A percentile compares a stretch with the other conserved stretches of the same genome.
These are phyloP conservation scores for Ligdia adustata DNA, from an alignment of 2,888 invertebrate species.

Conservation along the genomic window DNA sequence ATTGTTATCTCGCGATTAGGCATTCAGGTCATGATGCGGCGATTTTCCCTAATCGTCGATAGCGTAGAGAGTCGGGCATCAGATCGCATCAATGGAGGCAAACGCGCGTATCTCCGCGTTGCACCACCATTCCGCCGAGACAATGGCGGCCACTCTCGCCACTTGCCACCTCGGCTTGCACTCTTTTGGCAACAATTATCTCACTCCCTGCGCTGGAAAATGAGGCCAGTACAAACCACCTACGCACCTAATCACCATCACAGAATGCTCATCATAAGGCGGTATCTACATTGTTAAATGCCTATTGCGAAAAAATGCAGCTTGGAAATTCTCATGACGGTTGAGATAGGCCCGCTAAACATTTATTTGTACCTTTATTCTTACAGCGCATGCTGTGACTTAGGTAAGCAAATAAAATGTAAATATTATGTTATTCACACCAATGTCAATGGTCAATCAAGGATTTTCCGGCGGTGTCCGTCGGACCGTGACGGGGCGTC, in stretches of 20 bases:
- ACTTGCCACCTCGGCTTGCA: constrained; percentile 59
- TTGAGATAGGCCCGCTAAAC: no score
- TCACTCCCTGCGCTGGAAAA: constrained; percentile 57
- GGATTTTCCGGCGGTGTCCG: constrained; percentile 53
- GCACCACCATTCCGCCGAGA: constrained; percentile 62
- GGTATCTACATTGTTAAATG: constrained; percentile 12
- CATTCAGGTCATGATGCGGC: constrained; percentile 69
- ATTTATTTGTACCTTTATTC: background rate
- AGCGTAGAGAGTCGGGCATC: constrained; percentile 48
- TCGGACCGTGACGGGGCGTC: constrained; percentile 45
- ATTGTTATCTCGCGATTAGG: constrained; percentile 75
- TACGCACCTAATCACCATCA: constrained; percentile 50
- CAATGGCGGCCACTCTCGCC: constrained; percentile 62
- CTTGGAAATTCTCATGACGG: constrained; percentile 18
- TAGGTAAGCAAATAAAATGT: no score
- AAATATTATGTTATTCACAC: constrained; percentile 5
- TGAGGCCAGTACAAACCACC: constrained; percentile 47
- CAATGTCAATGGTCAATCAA: constrained; percentile 59
- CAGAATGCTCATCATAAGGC: constrained; percentile 28
- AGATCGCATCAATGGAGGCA: constrained; percentile 67
- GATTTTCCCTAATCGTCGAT: constrained; percentile 64
- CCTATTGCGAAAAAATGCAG: constrained; percentile 36
- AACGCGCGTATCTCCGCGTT: constrained; percentile 78
- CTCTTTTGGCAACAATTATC: constrained; percentile 70
- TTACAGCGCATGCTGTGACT: background rate